phyloP scores from a whole-genome alignment of 2,797 vertebrate genomes.

The Cuniculus paca region DNA sequence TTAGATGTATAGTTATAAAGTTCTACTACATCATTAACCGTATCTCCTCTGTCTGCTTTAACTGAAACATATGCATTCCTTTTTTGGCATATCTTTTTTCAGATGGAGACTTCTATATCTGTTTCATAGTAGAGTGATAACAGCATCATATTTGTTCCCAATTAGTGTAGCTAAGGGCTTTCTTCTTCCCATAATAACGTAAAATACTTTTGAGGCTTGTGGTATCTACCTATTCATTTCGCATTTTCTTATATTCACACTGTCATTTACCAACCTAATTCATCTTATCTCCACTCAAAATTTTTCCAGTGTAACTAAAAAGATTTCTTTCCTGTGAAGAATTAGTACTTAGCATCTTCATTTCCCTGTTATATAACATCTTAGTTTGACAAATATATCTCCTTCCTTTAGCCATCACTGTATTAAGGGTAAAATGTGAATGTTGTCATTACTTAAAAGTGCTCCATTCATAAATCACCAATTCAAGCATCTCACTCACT shows the following conservation, averaged over 20 bases:
- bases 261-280: neutral
- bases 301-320: neutral
- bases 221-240: neutral
- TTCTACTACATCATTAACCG: neutral
- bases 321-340: neutral
- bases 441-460: neutral
- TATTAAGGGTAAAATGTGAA: neutral
- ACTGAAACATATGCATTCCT: neutral
- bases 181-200: neutral
- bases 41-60: neutral
- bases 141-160: neutral
- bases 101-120: neutral
- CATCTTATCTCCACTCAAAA: neutral
- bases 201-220: neutral
- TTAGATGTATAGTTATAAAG: neutral
- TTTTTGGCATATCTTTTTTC: neutral
- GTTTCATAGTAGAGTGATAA: neutral
- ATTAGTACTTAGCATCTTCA: neutral
- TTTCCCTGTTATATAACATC: neutral
- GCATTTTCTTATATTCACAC: neutral
- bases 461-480: neutral
- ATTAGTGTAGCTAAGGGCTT: neutral
- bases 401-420: neutral
- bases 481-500: neutral
- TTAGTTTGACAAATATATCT: neutral